Evolutionary conservation across 1,140 invertebrate genomes (phyloP), one percentile per base, ranked within the genome.

Genomic region (Leptinotarsa lineolata): DNA sequence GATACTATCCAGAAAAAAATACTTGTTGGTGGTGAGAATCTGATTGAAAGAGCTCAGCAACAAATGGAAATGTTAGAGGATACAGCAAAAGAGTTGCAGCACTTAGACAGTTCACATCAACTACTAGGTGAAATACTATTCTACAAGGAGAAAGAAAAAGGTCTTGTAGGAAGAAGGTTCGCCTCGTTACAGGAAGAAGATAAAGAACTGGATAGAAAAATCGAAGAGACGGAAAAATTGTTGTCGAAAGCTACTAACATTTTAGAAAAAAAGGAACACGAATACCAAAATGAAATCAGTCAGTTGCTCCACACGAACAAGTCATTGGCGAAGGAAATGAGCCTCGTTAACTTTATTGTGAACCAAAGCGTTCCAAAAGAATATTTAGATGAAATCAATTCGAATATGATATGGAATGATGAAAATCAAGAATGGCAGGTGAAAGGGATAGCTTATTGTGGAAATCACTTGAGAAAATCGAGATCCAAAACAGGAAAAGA

Each of bases 21-120:
- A 64, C 89, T 99, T 24, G 93, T 99, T 5, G 98, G 98, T 1
- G 98, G 98, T 1, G 97, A 99, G 86, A 99, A 99, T 88, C 87
- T 99, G 12, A 87, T 99, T 72, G 97, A 99, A 83, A 99, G 99
- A 83, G 97, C 96, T 0, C 95, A 99, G 85, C 96, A 99, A 82
- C 95, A 98, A 76, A 87, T 91, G 69, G 79, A 79, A 60, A 85
- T 99, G 20, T 86, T 99, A n/a, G 95, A 96, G 77, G 92, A 95
- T 75, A 95, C 95, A 2, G 92, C 94, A 16, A 88, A 89, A 58
- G 96, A 99, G 84, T 86, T 99, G 63, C 93, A 97, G 79, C 89
- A 92, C 76, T 86, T 95, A 58, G 91, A 92, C 70, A 88, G 91
- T 63, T 92, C 92, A 73, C 96, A 99, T 83, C 89, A 92, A 76